Base-by-base conservation (phyloP, 2,797 vertebrate genomes). In the Pseudochirops cupreus region DNA sequence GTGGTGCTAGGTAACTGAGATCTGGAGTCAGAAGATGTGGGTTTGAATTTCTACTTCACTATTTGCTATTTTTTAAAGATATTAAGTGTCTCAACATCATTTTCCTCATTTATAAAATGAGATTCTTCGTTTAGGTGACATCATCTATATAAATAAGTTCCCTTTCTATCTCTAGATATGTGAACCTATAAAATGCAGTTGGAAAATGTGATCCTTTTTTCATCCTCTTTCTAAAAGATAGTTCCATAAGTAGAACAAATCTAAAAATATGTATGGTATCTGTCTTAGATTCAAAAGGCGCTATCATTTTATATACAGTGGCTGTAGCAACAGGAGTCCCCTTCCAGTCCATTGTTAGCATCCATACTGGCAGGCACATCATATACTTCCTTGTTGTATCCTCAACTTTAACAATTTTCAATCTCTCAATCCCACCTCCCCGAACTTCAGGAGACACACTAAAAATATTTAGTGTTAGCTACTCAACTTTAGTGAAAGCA, bases 131-230 rank as follows among this genome's bases (percentile, higher is more conserved):
- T 59, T 59, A 14, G 33, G 0, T 67, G 62, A 18, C 6, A 1
- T 67, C 13, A 1, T 67, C 13, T 2, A 28, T 57, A 28, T 28
- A 7, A 53, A 57, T 57, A n/a, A n/a, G 62, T 13, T 67, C 31
- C 33, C 33, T 16, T n/a, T 67, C 62, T 5, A 16, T 13, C 33
- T 67, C 14, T 67, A n/a, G 4, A n/a, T 67, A 67, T 62, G 31
- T 13, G 59, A 33, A 62, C 12, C 3, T 33, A 62, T 62, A 9
- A 62, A 62, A 62, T 4, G 7, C 2, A 33, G 14, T 33, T 62
- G 29, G 31, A 62, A 67, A 67, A 67, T 67, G 14, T 90, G 56
- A 97, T 92, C 91, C 10, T 95, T 4, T n/a, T 96, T 95, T 31
- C 26, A 62, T 31, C 13, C 2, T 13, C 14, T 67, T n/a, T 18